Conservation (phyloP, 2,888 invertebrate species). For the Melanostoma scalare region DNA sequence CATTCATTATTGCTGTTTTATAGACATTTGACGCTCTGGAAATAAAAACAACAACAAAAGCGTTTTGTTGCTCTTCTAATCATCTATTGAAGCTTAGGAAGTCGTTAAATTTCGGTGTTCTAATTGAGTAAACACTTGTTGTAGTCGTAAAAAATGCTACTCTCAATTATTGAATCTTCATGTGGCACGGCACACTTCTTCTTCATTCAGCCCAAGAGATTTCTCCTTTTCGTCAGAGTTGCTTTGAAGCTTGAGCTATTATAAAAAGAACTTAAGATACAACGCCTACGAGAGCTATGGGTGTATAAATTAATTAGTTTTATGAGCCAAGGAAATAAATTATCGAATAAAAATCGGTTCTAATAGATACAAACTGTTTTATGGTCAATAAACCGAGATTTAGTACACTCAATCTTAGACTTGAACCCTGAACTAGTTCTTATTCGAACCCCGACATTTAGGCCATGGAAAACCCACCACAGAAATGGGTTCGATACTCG, state of each 20-base stretch:
- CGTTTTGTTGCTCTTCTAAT: slow-evolving; percentile 39
- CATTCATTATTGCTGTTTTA: slow-evolving; percentile 58
- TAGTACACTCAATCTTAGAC: slow-evolving; percentile 25
- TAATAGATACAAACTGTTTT: not conserved
- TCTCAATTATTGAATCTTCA: not conserved
- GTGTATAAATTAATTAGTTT: slow-evolving; percentile 27
- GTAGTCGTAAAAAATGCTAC: slow-evolving; percentile 29
- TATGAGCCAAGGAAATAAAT: slow-evolving; percentile 32
- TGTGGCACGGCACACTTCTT: no score
- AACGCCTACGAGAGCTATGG: slow-evolving; percentile 13
- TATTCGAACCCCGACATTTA: slow-evolving; percentile 47
- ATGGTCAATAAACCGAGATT: slow-evolving; percentile 22
- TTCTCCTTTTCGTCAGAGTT: no score
- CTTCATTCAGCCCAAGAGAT: no score
- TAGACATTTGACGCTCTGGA: slow-evolving; percentile 56
- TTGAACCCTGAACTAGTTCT: slow-evolving; percentile 52
- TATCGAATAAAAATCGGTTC: not conserved
- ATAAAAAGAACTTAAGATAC: not conserved
- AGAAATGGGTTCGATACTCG: slow-evolving; percentile 40
- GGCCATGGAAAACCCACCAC: slow-evolving; percentile 48
- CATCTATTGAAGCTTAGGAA: slow-evolving; percentile 17
- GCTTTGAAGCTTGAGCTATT: no score
- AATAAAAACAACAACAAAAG: slow-evolving; percentile 36
- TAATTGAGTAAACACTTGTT: slow-evolving; percentile 56
- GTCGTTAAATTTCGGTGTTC: slow-evolving; percentile 50